Evolutionary conservation across 2,113 vertebrate genomes (phyloP), one percentile per base, ranked within the genome.

Genomic region (Nerophis lumbriciformis): DNA sequence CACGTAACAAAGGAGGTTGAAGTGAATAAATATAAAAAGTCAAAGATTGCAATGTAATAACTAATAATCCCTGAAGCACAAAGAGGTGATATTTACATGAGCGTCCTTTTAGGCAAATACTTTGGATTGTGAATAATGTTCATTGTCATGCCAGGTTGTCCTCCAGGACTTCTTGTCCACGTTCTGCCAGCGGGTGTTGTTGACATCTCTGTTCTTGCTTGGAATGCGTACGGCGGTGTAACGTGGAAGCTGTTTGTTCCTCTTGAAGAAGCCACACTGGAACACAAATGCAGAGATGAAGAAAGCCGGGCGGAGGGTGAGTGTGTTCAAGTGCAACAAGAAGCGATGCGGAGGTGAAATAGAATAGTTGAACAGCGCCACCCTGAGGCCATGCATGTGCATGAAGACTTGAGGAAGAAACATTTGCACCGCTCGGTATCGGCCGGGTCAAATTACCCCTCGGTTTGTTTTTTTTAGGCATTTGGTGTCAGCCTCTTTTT

Each of bases 401-500:
- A 62, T 48, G 52, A 1, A 54, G 35, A 71, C 53, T 45, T 52
- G 60, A 64, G 63, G 68, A 51, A 71, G 62, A 66, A 53, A 69
- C 81, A 77, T 92, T 91, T 55, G 47, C 86, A 39, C 53, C 85
- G 85, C 88, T 63, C 71, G n/a, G 58, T 59, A 64, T 28, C 28
- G 51, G 58, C 50, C 65, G 19, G 63, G 59, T 73, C 14, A 74
- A 75, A 77, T 86, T 83, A 82, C 80, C 78, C 79, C 68, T n/a
- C n/a, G n/a, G n/a, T 78, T 66, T 90, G 92, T 91, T 47, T 83
- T 69, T 90, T 92, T 91, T 96, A 97, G 70, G 94, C 94, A 90
- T 97, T 93, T 90, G 95, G 84, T 85, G 95, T 95, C 91, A 98
- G 94, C 88, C 88, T 95, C 91, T 96, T 94, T 96, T 97, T 98